Base-by-base conservation (phyloP, 2,797 vertebrate species). In the Enteromius paludinosus region DNA sequence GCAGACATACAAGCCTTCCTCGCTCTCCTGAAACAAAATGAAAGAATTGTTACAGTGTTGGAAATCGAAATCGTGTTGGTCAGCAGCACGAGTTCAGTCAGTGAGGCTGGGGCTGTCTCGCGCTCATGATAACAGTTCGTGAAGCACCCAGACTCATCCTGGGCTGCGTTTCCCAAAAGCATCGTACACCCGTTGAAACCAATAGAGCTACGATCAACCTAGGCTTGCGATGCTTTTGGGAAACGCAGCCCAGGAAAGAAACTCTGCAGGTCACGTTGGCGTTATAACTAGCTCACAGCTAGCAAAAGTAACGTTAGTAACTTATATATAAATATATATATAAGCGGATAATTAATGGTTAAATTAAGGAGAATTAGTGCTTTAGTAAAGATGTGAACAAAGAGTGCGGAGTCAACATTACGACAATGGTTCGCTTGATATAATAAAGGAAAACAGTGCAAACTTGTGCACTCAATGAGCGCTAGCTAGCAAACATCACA, bases 1-100 rank as follows among this genome's bases (percentile, higher is more conserved):
- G 89, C 98, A 99, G 89, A 99, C 95, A 87, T 97, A 99, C 83
- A 99, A 93, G 41, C 98, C 98, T 0, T 97, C 97, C 72, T 99
- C 97, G 8, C 96, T 98, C 89, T 99, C 98, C 98, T 99, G 84
- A 54, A 35, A 87, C 7, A 20, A 15, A 61, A 69, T 72, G 6
- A 78, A 81, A 71, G 70, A 25, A 41, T 2, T 78, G 2, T 71
- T 2, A n/a, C n/a, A n/a, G n/a, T n/a, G n/a, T n/a, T n/a, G n/a
- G n/a, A 3, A 6, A 52, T 7, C 20, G 28, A 79, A 64, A 78
- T 79, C 14, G 9, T 20, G 35, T 49, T 59, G 23, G 25, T 81
- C 3, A 84, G 17, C 11, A 43, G 23, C 33, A 74, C 23, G 52
- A 4, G 35, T 68, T 17, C 17, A 45, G 4, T 28, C 17, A 45